Conservation (phyloP, 2,888 invertebrate genomes). For the Dryocosmus kuriphilus region DNA sequence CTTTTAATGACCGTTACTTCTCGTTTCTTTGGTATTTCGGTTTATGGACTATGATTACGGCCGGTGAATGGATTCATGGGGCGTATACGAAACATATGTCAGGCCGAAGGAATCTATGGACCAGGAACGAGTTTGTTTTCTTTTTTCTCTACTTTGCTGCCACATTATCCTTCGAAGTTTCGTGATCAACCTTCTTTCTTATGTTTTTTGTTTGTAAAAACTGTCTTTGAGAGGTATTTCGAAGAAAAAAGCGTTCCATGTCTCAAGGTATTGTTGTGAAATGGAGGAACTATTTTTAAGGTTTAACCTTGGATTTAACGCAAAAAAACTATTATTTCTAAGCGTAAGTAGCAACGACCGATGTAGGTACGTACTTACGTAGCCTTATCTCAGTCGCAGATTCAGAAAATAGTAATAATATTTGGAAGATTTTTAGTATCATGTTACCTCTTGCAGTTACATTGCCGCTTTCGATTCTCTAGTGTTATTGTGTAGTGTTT, state of each 20-base stretch:
- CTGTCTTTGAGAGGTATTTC: neutral
- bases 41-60: constrained; percentile 35
- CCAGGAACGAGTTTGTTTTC: constrained; percentile 19
- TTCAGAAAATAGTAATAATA: too few relatives aligned
- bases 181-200: constrained; percentile 8
- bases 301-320: too few relatives aligned
- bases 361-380: too few relatives aligned
- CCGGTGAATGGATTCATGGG: constrained; percentile 34
- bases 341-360: too few relatives aligned
- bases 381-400: too few relatives aligned
- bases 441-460: too few relatives aligned
- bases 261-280: neutral
- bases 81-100: constrained; percentile 35
- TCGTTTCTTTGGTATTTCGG: constrained; percentile 27
- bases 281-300: neutral
- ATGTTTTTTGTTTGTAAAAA: neutral
- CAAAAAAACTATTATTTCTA: too few relatives aligned
- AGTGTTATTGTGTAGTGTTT: too few relatives aligned
- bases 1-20: constrained; percentile 22
- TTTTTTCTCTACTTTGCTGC: constrained; percentile 1
- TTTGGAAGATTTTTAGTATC: too few relatives aligned
- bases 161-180: constrained; percentile 28
- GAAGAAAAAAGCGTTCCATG: neutral
- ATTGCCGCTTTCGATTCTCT: too few relatives aligned
- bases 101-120: constrained; percentile 33